Base-by-base conservation (phyloP, 2,797 vertebrate species). In the Pseudocheirus occidentalis region DNA sequence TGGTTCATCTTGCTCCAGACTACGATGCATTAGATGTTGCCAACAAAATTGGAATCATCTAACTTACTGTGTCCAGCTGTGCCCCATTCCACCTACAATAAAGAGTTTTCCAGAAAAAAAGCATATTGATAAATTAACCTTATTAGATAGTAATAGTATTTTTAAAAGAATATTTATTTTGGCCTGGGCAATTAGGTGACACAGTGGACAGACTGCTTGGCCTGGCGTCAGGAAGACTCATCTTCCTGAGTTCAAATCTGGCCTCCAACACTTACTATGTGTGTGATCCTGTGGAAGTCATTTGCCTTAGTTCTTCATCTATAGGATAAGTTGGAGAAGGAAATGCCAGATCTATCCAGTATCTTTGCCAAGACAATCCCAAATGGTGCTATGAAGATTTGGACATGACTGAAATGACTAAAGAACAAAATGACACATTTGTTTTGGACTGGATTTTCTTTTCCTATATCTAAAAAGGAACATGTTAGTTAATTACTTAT, bases 391-490 rank as follows among this genome's bases (percentile, higher is more conserved):
- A 73, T 73, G 5, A 40, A 73, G 14, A 73, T n/a, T 73, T 1
- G 1, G 62, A 73, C 62, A 73, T 18, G 14, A 73, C 14, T 40
- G 6, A 73, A 73, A 73, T 40, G 14, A n/a, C 5, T 40, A n/a
- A 73, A 40, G 18, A 40, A 73, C n/a, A 40, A 40, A 62, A n/a
- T 94, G 91, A 10, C 93, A 52, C 55, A 95, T 56, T 95, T 94
- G 50, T 27, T 92, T 18, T 66, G 27, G n/a, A 16, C 91, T 52
- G 87, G 87, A 58, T 59, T 92, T 92, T 96, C 91, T 56, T n/a
- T 90, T 95, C 87, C 54, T 24, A 95, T 21, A 40, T 89, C 0
- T 81, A 94, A 96, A 91, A 31, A 93, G 40, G 94, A 81, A 81
- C 46, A 9, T 81, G 27, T 73, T 66, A 81, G 4, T 28, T 55